These are phyloP conservation scores for Gymnorhina tibicen DNA, from an alignment of 2,113 vertebrate genomes.

Conservation along the genomic window DNA sequence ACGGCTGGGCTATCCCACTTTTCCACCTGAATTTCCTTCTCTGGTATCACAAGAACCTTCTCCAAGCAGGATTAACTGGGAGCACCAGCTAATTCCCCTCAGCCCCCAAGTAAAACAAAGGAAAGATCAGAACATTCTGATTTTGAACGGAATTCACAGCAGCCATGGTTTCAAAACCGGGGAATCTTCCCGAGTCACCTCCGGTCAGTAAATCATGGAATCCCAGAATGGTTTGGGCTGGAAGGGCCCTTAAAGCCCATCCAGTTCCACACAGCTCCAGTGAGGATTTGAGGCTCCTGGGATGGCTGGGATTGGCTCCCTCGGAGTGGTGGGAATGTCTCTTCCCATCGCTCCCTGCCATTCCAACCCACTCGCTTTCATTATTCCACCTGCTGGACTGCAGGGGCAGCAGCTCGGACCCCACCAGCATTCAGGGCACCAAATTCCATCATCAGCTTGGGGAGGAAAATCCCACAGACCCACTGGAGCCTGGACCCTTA, in stretches of 20 bases:
- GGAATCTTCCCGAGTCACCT: neutral
- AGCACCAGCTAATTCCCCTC: neutral
- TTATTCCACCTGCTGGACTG: neutral
- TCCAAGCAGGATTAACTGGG: neutral
- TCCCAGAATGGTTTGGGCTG: neutral
- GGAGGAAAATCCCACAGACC: neutral
- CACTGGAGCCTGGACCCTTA: neutral
- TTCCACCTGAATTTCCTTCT: neutral
- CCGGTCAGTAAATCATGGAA: neutral
- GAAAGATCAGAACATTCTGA: rapidly evolving
- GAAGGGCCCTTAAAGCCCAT: neutral
- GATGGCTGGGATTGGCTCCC: neutral
- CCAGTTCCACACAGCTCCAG: neutral
- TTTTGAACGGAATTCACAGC: neutral
- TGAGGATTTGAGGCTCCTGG: neutral
- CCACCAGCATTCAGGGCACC: neutral
- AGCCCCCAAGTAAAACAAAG: neutral
- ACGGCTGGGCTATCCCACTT: rapidly evolving
- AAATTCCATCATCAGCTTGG: rapidly evolving
- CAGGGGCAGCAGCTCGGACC: neutral
- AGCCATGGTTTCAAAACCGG: rapidly evolving
- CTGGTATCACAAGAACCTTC: neutral
- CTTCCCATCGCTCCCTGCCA: neutral
- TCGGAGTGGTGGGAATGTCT: neutral
- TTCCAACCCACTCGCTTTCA: rapidly evolving